Evolutionary conservation across 2,113 vertebrate species (phyloP).

Genomic region (Leptosomus discolor): DNA sequence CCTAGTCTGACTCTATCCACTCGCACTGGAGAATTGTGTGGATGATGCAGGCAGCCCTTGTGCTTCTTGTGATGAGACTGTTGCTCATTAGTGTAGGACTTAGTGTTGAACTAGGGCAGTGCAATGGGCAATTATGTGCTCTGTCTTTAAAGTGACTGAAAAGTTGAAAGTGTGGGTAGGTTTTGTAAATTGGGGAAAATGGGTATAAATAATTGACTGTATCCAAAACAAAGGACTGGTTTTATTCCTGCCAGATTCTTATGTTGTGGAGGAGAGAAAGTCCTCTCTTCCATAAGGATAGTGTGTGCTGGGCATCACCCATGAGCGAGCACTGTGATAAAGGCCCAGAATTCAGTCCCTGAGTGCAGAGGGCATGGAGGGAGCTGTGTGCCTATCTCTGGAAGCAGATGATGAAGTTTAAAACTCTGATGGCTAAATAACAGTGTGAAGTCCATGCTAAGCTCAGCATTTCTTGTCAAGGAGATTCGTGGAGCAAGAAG

Average conservation of each 20-base stretch:
- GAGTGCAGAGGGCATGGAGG: neutral
- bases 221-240: neutral
- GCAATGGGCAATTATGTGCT: fast-evolving
- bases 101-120: neutral
- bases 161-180: neutral
- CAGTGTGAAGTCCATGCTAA: neutral
- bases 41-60: neutral
- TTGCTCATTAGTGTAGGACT: neutral
- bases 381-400: fast-evolving
- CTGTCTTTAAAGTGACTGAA: neutral
- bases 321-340: fast-evolving
- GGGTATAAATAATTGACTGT: neutral
- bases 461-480: neutral
- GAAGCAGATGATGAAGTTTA: neutral
- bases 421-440: neutral
- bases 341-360: neutral
- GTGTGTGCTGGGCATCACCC: neutral
- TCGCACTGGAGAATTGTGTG: neutral
- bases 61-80: neutral
- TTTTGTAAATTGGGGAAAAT: neutral
- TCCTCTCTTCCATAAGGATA: neutral
- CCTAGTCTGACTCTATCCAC: neutral
- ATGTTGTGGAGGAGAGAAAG: neutral
- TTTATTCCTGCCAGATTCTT: neutral
- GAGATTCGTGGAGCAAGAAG: neutral